These are phyloP conservation scores for Gymnoscelis rufifasciata DNA, from an alignment of 2,888 invertebrate genomes.

Conservation along the genomic window DNA sequence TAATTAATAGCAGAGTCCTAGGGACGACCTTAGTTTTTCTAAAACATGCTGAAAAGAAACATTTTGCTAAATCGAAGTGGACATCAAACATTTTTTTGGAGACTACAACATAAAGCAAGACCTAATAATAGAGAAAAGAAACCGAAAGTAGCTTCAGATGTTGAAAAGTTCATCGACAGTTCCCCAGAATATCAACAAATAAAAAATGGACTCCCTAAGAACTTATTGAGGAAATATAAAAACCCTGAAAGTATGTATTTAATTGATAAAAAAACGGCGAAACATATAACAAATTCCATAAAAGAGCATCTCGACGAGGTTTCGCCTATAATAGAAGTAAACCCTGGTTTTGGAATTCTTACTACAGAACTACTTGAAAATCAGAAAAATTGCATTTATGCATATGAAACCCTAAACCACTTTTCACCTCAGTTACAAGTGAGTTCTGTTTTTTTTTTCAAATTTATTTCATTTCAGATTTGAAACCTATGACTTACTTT, in stretches of 20 bases:
- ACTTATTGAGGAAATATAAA: conserved; percentile 59
- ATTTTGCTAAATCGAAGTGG: conserved; percentile 13
- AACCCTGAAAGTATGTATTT: conserved; percentile 63
- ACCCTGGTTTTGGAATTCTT: conserved; percentile 83
- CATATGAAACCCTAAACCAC: conserved; percentile 78
- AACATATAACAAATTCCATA: conserved; percentile 54
- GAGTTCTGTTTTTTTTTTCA: too few relatives aligned
- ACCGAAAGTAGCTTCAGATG: conserved; percentile 50
- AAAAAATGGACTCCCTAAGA: conserved; percentile 53
- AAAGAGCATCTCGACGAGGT: conserved; percentile 43
- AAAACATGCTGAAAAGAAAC: conserved; percentile 28
- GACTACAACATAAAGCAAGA: conserved; percentile 49
- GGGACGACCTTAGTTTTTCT: too few relatives aligned
- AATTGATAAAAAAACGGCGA: conserved; percentile 60
- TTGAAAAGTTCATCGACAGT: conserved; percentile 54
- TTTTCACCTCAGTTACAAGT: conserved; percentile 71
- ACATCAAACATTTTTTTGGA: conserved; percentile 27
- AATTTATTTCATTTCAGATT: too few relatives aligned
- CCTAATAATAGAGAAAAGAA: conserved; percentile 42
- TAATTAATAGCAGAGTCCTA: too few relatives aligned
- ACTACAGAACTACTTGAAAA: conserved; percentile 78
- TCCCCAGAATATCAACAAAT: conserved; percentile 48
- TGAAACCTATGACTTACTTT: too few relatives aligned
- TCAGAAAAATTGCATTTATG: conserved; percentile 70
- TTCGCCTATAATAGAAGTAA: conserved; percentile 81